Base-by-base conservation (phyloP, 1,140 invertebrate genomes). In the Hylyphantes graminicola region DNA sequence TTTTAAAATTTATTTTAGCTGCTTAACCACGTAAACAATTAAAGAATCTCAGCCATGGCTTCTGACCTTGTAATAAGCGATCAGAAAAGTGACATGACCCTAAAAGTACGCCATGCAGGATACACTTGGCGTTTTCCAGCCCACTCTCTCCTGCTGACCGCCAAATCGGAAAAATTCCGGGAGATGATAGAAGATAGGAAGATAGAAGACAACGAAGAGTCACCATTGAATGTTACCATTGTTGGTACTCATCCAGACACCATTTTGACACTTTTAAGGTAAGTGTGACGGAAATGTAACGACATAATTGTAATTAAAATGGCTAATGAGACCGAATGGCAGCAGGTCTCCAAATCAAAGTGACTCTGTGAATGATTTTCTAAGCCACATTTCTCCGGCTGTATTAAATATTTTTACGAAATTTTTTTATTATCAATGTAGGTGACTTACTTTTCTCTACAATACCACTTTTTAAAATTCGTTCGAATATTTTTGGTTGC, bases 121-220 rank as follows among this genome's bases (percentile, higher is more conserved):
- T 83, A 73, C 21, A 17, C 70, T 0, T 83, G 80, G 80, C 51
- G 80, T 13, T 65, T 83, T 55, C 61, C 80, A 0, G 70, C 51
- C 5, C 80, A 83, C 50, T 54, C 80, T 17, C 11, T 73, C 1
- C 17, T 83, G 0, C 61, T 83, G 12, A 13, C 13, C 7, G 9
- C 17, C 10, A 59, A 19, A 17, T 83, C 80, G 9, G 7, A 10
- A 5, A 19, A 2, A 15, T 75, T 83, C 13, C 15, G 51, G 7
- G 70, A 65, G 19, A 74, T 83, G 51, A 8, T 83, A 10, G 80
- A 83, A 35, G 48, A 65, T 10, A 15, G 57, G 11, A n/a, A 13
- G 7, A 11, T 19, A 12, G 55, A 61, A 0, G 55, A 59, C 50
- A 1, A 35, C 1, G 35, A 35, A 35, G 61, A 64, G 61, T 5